Evolutionary conservation across 2,797 vertebrate genomes (phyloP), one percentile per base, ranked within the genome.

Genomic region (Pipistrellus kuhlii): DNA sequence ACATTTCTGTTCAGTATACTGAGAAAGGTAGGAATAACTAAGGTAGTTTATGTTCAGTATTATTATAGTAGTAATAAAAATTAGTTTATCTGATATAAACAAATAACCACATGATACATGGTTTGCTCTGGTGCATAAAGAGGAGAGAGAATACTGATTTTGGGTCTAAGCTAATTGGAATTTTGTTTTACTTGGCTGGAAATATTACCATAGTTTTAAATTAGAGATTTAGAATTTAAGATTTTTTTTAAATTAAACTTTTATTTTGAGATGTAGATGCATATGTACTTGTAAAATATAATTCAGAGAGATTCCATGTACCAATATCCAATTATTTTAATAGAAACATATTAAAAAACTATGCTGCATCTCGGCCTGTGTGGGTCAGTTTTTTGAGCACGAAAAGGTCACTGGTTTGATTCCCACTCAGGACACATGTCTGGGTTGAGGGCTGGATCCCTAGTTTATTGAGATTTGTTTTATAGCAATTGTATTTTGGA

Each of bases 101-200:
- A 77, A 59, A 77, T 62, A 32, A 20, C 4, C 8, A 62, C 35
- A 53, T 12, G n/a, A 53, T 6, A 53, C 12, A 41, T 32, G 8
- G 6, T 68, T 88, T 93, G 10, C 10, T 48, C 25, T 48, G 20
- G 14, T 8, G 1, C 10, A 41, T 21, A n/a, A 66, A 93, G 35
- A 46, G 23, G 38, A 85, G n/a, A 83, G 13, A 83, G 55, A 6
- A 10, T 68, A 48, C 18, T 76, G 59, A 38, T 76, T 88, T 20
- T 68, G 38, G 7, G 44, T 59, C 48, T 83, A 51, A n/a, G 8
- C 14, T 55, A 57, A 76, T 25, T 83, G 32, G 53, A 83, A 59
- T 88, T 88, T 76, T 59, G 10, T 57, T 77, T 76, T 59, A 82
- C 30, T 81, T 95, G 20, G 20, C 6, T 82, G 38, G 62, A 83